These are phyloP conservation scores for Myotis daubentonii DNA, from an alignment of 2,797 vertebrate genomes.

Conservation along the genomic window DNA sequence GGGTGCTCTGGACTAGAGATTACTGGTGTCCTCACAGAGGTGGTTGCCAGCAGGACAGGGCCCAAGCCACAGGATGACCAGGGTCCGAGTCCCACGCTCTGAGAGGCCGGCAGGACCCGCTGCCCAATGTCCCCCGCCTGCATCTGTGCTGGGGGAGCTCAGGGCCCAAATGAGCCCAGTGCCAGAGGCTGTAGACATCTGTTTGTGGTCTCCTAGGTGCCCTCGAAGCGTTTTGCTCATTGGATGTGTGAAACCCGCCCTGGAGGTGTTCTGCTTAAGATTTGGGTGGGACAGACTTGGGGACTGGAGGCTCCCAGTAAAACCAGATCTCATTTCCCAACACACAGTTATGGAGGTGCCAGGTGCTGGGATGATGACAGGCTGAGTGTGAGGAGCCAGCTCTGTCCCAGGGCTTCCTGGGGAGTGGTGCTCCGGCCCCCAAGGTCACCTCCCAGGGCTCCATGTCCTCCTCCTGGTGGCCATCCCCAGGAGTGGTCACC, in stretches of 20 bases:
- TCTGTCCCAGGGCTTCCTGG: not conserved
- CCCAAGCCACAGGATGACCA: not conserved
- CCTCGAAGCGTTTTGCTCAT: rapidly evolving
- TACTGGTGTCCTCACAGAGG: not conserved
- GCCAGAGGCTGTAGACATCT: not conserved
- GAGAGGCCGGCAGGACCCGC: too few species aligned
- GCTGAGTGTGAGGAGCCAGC: rapidly evolving
- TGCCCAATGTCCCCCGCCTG: rapidly evolving
- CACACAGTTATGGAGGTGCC: not conserved
- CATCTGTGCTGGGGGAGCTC: rapidly evolving
- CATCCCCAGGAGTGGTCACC: not conserved
- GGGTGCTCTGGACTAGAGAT: not conserved
- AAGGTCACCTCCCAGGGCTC: not conserved
- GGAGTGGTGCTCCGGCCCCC: too few species aligned
- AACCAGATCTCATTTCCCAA: too few species aligned
- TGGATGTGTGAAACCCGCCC: not conserved
- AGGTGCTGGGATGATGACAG: rapidly evolving
- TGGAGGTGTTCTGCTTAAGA: not conserved
- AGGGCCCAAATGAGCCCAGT: not conserved
- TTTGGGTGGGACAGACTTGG: not conserved
- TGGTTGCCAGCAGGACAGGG: not conserved
- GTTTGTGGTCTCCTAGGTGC: not conserved
- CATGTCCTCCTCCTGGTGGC: not conserved
- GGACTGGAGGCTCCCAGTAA: not conserved
- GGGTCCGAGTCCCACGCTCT: rapidly evolving